Conservation (phyloP, 2,113 vertebrate genomes). For the Ciconia stormi region DNA sequence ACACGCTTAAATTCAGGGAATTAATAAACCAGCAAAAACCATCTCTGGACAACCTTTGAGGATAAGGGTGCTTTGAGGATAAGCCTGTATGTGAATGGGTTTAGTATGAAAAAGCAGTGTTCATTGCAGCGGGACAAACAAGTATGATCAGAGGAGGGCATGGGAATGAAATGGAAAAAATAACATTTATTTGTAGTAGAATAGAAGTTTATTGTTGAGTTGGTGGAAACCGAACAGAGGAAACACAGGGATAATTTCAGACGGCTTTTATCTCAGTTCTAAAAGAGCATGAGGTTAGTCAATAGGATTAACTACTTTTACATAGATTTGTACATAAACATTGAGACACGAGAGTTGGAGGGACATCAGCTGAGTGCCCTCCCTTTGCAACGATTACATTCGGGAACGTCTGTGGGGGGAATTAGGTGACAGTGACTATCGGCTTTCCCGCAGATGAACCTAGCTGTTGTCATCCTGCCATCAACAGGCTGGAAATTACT, state of each 20-base stretch:
- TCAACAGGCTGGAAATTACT: conserved; percentile 2
- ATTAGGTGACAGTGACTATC: conserved; percentile 1
- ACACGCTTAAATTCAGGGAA: not conserved
- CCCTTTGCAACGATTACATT: not conserved
- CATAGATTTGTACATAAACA: not conserved
- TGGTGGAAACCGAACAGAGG: not conserved
- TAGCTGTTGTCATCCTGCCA: conserved; percentile 7
- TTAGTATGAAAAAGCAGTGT: not conserved
- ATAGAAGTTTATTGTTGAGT: not conserved
- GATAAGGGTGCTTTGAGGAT: not conserved
- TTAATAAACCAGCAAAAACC: not conserved
- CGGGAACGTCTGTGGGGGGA: not conserved
- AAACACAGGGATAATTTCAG: not conserved
- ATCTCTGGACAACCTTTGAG: not conserved
- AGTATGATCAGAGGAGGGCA: not conserved
- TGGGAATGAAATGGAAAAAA: not conserved
- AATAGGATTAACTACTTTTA: conserved; percentile 35
- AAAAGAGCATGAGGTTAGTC: not conserved
- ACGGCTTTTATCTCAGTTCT: not conserved
- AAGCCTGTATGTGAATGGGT: not conserved
- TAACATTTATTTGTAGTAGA: not conserved
- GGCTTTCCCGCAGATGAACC: conserved; percentile 32
- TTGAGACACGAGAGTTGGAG: not conserved
- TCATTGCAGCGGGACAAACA: not conserved
- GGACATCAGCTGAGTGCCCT: not conserved